Conservation (phyloP, 1,140 invertebrate species). For the Bombus soroeensis region DNA sequence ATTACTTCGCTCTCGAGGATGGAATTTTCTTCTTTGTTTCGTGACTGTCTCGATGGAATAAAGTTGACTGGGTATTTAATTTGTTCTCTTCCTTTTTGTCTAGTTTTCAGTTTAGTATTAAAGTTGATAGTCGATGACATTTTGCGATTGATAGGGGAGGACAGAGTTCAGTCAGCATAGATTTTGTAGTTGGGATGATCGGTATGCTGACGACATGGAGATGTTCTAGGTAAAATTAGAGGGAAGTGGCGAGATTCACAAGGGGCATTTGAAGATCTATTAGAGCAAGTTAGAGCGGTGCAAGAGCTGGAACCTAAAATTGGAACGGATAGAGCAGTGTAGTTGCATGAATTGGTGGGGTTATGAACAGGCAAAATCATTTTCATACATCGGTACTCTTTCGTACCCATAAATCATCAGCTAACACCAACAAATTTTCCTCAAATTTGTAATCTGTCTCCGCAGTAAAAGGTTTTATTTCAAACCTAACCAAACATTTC, state of each 20-base stretch:
- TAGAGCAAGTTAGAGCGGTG: conserved; percentile 13
- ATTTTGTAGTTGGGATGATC: not conserved
- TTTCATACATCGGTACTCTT: not conserved
- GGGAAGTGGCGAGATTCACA: not conserved
- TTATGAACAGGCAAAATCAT: not conserved
- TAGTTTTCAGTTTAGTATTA: too few species aligned
- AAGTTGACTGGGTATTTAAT: too few species aligned
- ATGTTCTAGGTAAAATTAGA: conserved; percentile 16
- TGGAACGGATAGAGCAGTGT: conserved; percentile 15
- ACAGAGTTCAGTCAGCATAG: too few species aligned
- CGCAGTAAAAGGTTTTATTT: not conserved
- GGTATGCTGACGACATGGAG: not conserved
- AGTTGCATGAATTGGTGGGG: not conserved
- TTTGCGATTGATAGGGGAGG: too few species aligned
- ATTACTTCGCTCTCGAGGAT: too few species aligned
- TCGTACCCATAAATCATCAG: too few species aligned
- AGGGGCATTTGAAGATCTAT: conserved; percentile 9
- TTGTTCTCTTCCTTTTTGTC: too few species aligned
- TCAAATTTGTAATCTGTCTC: not conserved
- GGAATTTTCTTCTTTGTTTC: too few species aligned
- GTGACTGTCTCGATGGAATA: too few species aligned
- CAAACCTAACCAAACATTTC: not conserved
- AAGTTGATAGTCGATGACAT: not conserved
- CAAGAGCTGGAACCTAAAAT: conserved; percentile 26
- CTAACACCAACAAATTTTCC: not conserved